phyloP scores from a whole-genome alignment of 2,797 vertebrate species.

The Pseudomugil gertrudae region DNA sequence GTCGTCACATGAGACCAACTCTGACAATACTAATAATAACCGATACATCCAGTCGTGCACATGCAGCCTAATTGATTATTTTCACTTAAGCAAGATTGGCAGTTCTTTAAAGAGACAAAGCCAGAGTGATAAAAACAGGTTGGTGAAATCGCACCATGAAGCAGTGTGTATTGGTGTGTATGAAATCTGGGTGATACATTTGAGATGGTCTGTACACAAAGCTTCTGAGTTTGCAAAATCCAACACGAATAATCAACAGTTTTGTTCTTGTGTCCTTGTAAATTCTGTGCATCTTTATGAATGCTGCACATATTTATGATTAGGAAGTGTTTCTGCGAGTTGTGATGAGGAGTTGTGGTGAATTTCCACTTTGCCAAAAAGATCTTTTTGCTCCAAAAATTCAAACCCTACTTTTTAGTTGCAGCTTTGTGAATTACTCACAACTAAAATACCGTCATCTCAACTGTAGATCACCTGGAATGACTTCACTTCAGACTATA shows the following conservation, averaged over 20 bases:
- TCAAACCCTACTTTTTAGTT: conserved; percentile 15
- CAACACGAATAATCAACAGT: not conserved
- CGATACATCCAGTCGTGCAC: not conserved
- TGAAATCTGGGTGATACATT: too few relatives aligned
- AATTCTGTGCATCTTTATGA: not conserved
- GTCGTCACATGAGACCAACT: conserved; percentile 25
- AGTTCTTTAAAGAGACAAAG: conserved; percentile 28
- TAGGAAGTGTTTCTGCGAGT: too few relatives aligned
- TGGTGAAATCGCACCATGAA: not conserved
- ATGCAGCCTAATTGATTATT: not conserved
- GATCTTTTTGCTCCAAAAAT: conserved; percentile 4
- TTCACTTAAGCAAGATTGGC: conserved; percentile 2
- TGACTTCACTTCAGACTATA: conserved; percentile 37
- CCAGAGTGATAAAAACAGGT: conserved; percentile 24
- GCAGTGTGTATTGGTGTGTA: too few relatives aligned
- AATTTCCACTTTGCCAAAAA: too few relatives aligned
- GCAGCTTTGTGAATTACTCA: conserved; percentile 8
- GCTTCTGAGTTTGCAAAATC: too few relatives aligned
- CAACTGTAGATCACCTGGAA: conserved; percentile 32
- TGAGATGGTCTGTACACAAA: too few relatives aligned
- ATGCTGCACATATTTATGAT: too few relatives aligned
- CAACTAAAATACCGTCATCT: conserved; percentile 1
- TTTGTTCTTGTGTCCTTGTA: not conserved
- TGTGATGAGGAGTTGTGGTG: too few relatives aligned
- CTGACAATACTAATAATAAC: conserved; percentile 16